Evolutionary conservation across 2,797 vertebrate genomes (phyloP).

Genomic region (Syngnathus acus): DNA sequence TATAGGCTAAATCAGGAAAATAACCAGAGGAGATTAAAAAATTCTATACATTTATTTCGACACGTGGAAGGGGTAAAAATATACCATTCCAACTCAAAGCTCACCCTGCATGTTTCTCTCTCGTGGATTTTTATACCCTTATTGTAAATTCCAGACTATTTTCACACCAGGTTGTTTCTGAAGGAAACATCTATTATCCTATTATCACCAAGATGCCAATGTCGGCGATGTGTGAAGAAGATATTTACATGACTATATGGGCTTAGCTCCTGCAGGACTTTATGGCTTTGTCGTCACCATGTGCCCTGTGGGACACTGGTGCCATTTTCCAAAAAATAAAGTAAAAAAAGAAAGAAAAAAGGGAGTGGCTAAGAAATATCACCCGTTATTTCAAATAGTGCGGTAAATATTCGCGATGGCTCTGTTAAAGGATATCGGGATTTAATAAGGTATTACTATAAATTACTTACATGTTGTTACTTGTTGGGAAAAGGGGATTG

Average conservation of each 20-base stretch:
- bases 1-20: not conserved
- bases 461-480: not conserved
- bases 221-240: slow-evolving; percentile 62
- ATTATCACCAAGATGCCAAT: slow-evolving; percentile 66
- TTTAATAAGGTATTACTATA: not conserved
- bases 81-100: not conserved
- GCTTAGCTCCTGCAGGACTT: slow-evolving; percentile 57
- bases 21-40: not conserved
- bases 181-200: slow-evolving; percentile 69
- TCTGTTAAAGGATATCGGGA: not conserved
- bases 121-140: slow-evolving; percentile 33
- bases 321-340: slow-evolving; percentile 53
- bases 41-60: not conserved
- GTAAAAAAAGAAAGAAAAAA: not conserved
- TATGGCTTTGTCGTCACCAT: slow-evolving; percentile 57
- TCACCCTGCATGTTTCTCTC: not conserved
- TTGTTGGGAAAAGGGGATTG: slow-evolving; percentile 34
- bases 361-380: not conserved
- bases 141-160: slow-evolving; percentile 62
- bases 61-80: no score
- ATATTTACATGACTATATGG: slow-evolving; percentile 72
- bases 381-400: not conserved
- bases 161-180: slow-evolving; percentile 61
- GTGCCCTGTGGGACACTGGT: slow-evolving; percentile 42
- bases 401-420: no score